Conservation (phyloP, 2,113 vertebrate species). For the Rhinolophus ferrumequinum region DNA sequence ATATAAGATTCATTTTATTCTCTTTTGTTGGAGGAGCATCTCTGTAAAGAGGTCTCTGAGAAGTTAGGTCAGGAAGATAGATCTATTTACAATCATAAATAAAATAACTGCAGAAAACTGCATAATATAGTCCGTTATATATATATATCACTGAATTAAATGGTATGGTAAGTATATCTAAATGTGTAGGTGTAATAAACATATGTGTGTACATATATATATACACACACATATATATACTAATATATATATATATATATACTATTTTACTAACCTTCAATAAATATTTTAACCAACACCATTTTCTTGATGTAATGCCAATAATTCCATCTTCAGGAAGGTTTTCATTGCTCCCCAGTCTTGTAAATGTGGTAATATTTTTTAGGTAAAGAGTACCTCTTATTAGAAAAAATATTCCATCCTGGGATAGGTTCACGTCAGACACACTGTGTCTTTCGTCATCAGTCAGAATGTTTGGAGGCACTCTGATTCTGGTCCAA, state of each 20-base stretch:
- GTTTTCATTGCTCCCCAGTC: neutral
- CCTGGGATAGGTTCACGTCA: neutral
- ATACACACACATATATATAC: neutral
- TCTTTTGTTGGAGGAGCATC: neutral
- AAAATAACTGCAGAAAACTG: neutral
- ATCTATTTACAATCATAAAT: slow-evolving; percentile 1
- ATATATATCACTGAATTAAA: neutral
- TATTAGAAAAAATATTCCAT: slow-evolving; percentile 58
- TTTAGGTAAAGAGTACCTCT: slow-evolving; percentile 31
- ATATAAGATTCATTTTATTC: neutral
- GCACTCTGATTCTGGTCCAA: slow-evolving; percentile 60
- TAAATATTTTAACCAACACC: slow-evolving; percentile 64
- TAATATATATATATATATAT: neutral
- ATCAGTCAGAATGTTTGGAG: slow-evolving; percentile 7
- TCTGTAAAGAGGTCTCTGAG: neutral
- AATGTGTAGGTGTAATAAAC: neutral
- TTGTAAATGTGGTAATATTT: fast-evolving
- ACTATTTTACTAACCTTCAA: slow-evolving; percentile 65
- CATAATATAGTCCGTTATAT: neutral
- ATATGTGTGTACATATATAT: neutral
- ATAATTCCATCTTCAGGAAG: slow-evolving; percentile 64
- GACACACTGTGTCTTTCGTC: slow-evolving; percentile 30
- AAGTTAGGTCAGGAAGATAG: neutral
- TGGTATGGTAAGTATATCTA: neutral
- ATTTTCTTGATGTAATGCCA: slow-evolving; percentile 63